Base-by-base conservation (phyloP, 2,113 vertebrate species). In the Poicephalus meyeri region DNA sequence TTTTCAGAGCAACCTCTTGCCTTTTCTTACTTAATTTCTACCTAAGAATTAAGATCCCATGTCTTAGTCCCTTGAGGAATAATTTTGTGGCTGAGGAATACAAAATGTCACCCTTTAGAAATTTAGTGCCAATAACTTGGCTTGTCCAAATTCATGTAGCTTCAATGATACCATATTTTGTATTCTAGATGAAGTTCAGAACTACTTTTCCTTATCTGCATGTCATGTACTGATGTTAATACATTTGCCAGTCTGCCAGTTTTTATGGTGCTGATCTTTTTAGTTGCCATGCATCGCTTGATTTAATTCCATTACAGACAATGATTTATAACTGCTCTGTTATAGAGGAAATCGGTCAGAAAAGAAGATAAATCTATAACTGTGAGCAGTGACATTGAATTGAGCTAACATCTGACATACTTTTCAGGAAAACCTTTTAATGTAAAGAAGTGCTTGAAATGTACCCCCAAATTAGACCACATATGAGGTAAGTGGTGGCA, bases 191-290 rank as follows among this genome's bases (percentile, higher is more conserved):
- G 52, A 87, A 69, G 61, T 87, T 94, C 47, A 60, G 63, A 94
- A 42, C 49, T 72, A 71, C 77, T 91, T 93, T 90, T 89, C 85
- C 80, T 96, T 91, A 41, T 83, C 69, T 87, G 15, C 16, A 3
- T 93, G 86, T 82, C 86, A 79, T 81, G 49, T 91, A 89, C 46
- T 89, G 49, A 69, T 25, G 69, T 88, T 94, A 95, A 93, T 95
- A 88, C 33, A 89, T 96, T 96, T 97, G 91, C 61, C 86, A 92
- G 80, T 65, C 94, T 92, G 80, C 55, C 92, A 92, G 80, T 84
- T 96, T 95, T 96, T 96, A 96, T 88, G 80, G 55, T 83, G 56
- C 47, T 76, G 90, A 90, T 88, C 86, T 92, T 96, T 91, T 92
- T 95, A 74, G 80, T 88, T 93, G 77, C 60, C 86, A 49, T 78